Evolutionary conservation across 2,113 vertebrate species (phyloP).

Genomic region (Piaya cayana): DNA sequence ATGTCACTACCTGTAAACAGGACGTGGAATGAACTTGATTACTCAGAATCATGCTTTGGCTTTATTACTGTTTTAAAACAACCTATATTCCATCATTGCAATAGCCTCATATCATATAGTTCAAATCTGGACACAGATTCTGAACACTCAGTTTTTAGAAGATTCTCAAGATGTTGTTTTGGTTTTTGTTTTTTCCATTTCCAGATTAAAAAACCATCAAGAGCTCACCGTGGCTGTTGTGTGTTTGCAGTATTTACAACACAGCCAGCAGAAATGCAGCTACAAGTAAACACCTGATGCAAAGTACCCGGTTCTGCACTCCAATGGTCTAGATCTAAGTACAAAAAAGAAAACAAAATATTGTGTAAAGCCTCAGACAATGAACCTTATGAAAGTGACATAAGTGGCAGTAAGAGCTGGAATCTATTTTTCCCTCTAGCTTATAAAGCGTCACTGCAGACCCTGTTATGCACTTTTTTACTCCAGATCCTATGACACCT

Average conservation of each 20-base stretch:
- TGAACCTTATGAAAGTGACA: background rate
- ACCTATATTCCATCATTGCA: background rate
- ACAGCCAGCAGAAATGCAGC: background rate
- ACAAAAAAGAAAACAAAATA: background rate
- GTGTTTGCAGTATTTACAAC: background rate
- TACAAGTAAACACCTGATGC: background rate
- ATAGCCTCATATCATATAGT: background rate
- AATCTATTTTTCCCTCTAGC: background rate
- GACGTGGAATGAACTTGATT: background rate
- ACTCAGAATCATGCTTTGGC: background rate
- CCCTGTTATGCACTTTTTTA: background rate
- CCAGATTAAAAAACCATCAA: background rate
- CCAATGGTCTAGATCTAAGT: background rate
- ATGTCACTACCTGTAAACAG: background rate
- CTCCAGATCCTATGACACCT: fast-evolving
- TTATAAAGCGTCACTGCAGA: background rate
- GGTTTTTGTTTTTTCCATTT: background rate
- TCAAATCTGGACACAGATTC: background rate
- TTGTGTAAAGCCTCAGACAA: background rate
- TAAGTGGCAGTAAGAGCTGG: background rate
- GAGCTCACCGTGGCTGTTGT: background rate
- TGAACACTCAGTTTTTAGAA: background rate
- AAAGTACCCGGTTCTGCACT: background rate
- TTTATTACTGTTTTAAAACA: background rate
- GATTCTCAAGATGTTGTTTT: background rate